phyloP scores from a whole-genome alignment of 2,113 vertebrate genomes.

The Leiothrix lutea region DNA sequence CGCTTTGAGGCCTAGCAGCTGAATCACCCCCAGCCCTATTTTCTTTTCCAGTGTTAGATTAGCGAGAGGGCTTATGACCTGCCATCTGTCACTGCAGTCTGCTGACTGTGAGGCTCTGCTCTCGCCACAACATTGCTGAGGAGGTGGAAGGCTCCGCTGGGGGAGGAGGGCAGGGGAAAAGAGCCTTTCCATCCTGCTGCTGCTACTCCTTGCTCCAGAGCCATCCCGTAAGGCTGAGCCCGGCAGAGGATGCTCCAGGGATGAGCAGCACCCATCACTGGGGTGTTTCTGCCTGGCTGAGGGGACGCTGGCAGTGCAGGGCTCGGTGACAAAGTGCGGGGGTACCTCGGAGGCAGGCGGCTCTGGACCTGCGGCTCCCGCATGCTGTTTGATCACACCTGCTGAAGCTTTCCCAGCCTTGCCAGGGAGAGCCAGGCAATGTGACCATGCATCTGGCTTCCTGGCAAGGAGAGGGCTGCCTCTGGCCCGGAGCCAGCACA shows the following conservation, averaged over 20 bases:
- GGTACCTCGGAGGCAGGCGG: slow-evolving; percentile 29
- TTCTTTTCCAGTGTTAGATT: slow-evolving; percentile 69
- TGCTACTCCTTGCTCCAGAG: slow-evolving; percentile 24
- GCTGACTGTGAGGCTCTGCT: slow-evolving; percentile 53
- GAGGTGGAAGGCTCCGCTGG: slow-evolving; percentile 42
- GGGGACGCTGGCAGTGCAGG: not conserved
- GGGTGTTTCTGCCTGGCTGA: rapidly evolving
- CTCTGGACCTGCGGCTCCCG: slow-evolving; percentile 47
- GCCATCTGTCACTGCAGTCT: slow-evolving; percentile 70
- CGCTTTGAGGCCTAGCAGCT: slow-evolving; percentile 51
- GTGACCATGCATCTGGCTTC: slow-evolving; percentile 70
- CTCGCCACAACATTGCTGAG: slow-evolving; percentile 57
- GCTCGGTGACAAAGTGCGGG: not conserved
- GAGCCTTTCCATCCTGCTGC: not conserved
- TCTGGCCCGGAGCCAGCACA: not conserved
- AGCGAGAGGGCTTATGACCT: slow-evolving; percentile 64
- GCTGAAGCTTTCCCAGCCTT: slow-evolving; percentile 66
- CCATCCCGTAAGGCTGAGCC: not conserved
- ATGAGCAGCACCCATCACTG: not conserved
- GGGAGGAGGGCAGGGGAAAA: not conserved
- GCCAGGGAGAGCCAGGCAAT: slow-evolving; percentile 67
- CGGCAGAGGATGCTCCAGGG: rapidly evolving
- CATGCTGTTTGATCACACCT: slow-evolving; percentile 68
- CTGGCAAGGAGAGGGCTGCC: slow-evolving; percentile 59
- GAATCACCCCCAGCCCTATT: slow-evolving; percentile 65